Base-by-base conservation (phyloP, 2,888 invertebrate species). In the Eristalis pertinax region DNA sequence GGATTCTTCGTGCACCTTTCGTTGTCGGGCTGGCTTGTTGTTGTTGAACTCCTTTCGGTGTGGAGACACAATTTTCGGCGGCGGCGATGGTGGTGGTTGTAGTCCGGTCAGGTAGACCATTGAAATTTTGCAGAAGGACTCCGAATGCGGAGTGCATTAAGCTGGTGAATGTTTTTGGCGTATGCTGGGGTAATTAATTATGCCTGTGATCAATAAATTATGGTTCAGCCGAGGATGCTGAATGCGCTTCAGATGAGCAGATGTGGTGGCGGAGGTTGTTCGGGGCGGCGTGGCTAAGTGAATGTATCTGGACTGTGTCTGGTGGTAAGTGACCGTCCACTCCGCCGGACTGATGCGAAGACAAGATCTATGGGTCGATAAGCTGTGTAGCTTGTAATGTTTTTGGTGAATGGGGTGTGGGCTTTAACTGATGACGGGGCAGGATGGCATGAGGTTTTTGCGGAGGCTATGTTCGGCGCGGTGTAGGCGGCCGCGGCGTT, bases 101-200 rank as follows among this genome's bases (percentile, higher is more conserved):
- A 24, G 43, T 62, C 11, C 10, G 32, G 24, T 38, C 15, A 19
- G 70, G 63, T 35, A 29, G 56, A 56, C 70, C 70, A 22, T 56
- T 77, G 68, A 32, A 62, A 77, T 60, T 43, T 32, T 70, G 63
- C 77, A 78, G 70, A 78, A 69, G 26, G 50, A n/a, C 19, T 58
- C 24, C 1, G 62, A 26, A n/a, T 77, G 68, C 63, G 77, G 63
- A 77, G 68, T 68, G 75, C 43, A 77, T 77, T 43, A 38, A 65
- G 11, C 2, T 8, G 50, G 35, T 11, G 24, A 38, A 58, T 65
- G 58, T 43, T 29, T 67, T 74, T 35, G 24, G 35, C 62, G 32
- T 67, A 15, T 19, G 38, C 35, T 15, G 8, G 65, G 24, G 13
- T 19, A 56, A 35, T 65, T 67, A 58, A 67, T 67, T 38, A 41